These are phyloP conservation scores for Amyelois transitella DNA, from an alignment of 1,140 invertebrate genomes.

Conservation along the genomic window DNA sequence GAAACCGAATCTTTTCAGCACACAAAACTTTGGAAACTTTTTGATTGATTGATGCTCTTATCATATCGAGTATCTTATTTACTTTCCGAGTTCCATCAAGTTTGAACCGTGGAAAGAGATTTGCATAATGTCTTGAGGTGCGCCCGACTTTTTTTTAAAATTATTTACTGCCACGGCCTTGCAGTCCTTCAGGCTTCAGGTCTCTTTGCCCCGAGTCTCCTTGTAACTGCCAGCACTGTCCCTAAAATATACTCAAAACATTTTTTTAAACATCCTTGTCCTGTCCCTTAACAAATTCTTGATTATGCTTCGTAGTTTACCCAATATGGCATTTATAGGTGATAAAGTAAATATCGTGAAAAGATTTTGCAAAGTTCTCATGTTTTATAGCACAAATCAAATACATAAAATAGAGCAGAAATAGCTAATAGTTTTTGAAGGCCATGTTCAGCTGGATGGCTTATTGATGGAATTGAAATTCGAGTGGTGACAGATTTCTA, in stretches of 20 bases:
- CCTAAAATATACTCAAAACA: neutral
- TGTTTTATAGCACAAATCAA: no score
- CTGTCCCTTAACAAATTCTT: no score
- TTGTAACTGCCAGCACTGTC: neutral
- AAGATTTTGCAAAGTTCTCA: no score
- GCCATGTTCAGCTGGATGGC: no score
- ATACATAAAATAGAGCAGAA: no score
- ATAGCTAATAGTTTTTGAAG: no score
- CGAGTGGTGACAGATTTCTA: no score
- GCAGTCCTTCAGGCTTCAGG: conserved; percentile 8
- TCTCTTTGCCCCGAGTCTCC: conserved; percentile 9
- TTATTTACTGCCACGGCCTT: conserved; percentile 29
- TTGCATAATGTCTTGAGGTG: conserved; percentile 39
- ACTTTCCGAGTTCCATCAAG: neutral
- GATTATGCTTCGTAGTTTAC: no score
- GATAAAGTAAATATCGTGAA: no score
- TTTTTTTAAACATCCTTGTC: no score
- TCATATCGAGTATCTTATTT: conserved; percentile 11
- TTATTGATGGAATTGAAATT: no score
- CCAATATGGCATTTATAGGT: no score
- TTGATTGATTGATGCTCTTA: neutral
- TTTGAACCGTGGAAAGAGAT: conserved; percentile 10
- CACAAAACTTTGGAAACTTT: neutral
- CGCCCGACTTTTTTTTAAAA: conserved; percentile 27
- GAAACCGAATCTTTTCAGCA: neutral